These are phyloP conservation scores for Paratrypauchen microcephalus DNA, from an alignment of 2,797 vertebrate genomes.

Conservation along the genomic window DNA sequence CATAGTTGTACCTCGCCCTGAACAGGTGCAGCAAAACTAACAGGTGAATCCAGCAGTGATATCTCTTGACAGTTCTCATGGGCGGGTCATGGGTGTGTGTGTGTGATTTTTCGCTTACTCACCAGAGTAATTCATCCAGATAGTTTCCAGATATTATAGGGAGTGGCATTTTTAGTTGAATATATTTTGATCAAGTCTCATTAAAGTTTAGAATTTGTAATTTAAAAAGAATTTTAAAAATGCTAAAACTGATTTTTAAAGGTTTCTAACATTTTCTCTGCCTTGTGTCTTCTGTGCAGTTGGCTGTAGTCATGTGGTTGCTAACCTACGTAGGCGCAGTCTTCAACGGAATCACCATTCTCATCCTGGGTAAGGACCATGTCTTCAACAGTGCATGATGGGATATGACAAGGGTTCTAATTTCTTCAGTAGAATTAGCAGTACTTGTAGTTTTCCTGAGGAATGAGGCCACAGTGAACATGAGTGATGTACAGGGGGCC, in stretches of 20 bases:
- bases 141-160: not conserved
- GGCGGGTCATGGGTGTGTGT: not conserved
- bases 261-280: not conserved
- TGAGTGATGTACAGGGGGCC: slow-evolving; percentile 11
- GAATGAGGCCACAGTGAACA: slow-evolving; percentile 19
- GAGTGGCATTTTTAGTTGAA: not conserved
- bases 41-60: slow-evolving; percentile 19
- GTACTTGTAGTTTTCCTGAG: not conserved
- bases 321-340: slow-evolving; percentile 91
- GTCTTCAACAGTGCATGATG: not conserved
- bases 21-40: slow-evolving; percentile 14
- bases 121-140: not conserved
- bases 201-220: too few relatives aligned
- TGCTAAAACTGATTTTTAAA: too few relatives aligned
- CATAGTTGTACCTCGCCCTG: not conserved
- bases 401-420: not conserved
- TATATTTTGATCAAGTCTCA: not conserved
- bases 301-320: slow-evolving; percentile 92
- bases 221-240: too few relatives aligned
- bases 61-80: slow-evolving; percentile 3
- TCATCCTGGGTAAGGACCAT: slow-evolving; percentile 85
- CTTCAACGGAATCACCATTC: slow-evolving; percentile 92
- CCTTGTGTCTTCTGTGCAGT: slow-evolving; percentile 64
- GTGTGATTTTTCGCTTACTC: not conserved
- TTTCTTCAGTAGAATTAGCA: not conserved